phyloP scores from a whole-genome alignment of 2,797 vertebrate species.

The Lophius americanus region DNA sequence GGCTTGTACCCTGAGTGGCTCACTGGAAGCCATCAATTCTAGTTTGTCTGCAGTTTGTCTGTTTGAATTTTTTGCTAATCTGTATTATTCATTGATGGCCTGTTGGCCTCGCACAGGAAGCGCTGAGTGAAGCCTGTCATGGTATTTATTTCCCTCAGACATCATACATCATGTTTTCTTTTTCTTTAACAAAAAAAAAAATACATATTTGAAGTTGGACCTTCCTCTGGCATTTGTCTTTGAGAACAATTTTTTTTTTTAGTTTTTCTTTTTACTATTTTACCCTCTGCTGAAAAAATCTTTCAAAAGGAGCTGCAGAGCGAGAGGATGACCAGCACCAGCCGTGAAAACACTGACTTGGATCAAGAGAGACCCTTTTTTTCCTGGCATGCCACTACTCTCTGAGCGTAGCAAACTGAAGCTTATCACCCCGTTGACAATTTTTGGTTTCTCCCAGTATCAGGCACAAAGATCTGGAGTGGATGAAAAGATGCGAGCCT shows the following conservation, averaged over 20 bases:
- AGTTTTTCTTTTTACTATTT: background rate
- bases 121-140: constrained; percentile 58
- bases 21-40: constrained; percentile 79
- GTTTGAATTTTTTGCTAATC: constrained; percentile 67
- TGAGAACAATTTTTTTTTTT: background rate
- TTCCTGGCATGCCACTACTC: constrained; percentile 48
- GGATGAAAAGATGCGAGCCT: constrained; percentile 77
- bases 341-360: constrained; percentile 37
- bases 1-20: constrained; percentile 59
- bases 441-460: constrained; percentile 54
- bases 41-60: constrained; percentile 78
- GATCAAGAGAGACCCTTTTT: constrained; percentile 54
- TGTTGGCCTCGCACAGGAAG: constrained; percentile 43
- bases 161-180: constrained; percentile 39
- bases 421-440: constrained; percentile 66
- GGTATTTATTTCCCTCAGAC: constrained; percentile 30
- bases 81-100: constrained; percentile 61
- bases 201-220: constrained; percentile 5
- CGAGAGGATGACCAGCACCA: constrained; percentile 37
- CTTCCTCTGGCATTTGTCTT: background rate
- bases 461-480: constrained; percentile 56
- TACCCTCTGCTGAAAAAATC: constrained; percentile 11
- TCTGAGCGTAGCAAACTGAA: constrained; percentile 52
- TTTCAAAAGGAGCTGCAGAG: constrained; percentile 26
- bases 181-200: constrained; percentile 17